These are phyloP conservation scores for Gavialis gangeticus DNA, from an alignment of 2,113 vertebrate genomes.

Conservation along the genomic window DNA sequence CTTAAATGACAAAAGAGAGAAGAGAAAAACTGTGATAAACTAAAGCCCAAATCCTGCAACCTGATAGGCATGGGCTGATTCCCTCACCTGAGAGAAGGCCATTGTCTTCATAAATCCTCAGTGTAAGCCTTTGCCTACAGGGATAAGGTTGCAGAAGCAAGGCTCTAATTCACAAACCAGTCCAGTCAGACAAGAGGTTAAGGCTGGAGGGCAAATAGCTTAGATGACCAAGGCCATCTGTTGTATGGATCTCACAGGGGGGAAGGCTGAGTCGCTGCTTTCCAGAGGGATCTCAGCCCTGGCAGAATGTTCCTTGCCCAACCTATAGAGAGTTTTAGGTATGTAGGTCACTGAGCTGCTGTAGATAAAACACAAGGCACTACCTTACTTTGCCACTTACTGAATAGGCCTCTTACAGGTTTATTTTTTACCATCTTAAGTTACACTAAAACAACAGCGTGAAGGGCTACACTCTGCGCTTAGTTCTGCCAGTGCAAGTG, in stretches of 20 bases:
- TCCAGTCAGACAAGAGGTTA: neutral
- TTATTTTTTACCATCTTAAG: neutral
- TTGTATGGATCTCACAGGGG: no score
- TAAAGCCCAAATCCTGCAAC: neutral
- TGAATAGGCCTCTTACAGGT: neutral
- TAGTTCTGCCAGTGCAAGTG: constrained; percentile 1
- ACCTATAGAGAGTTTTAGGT: neutral
- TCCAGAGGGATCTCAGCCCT: neutral
- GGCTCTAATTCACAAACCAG: neutral
- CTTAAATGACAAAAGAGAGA: neutral
- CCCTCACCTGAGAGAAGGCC: neutral
- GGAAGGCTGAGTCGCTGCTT: neutral
- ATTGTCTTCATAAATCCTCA: neutral
- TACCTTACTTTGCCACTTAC: constrained; percentile 1
- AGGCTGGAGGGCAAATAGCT: neutral
- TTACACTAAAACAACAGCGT: neutral
- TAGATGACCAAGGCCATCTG: neutral
- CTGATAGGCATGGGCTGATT: neutral
- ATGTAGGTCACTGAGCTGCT: neutral
- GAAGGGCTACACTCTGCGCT: neutral
- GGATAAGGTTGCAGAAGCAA: neutral
- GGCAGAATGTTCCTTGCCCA: neutral
- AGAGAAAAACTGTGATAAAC: neutral
- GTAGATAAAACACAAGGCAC: neutral
- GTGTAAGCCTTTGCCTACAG: neutral